These are phyloP conservation scores for Diogma glabrata DNA, from an alignment of 2,888 invertebrate species.

Conservation along the genomic window DNA sequence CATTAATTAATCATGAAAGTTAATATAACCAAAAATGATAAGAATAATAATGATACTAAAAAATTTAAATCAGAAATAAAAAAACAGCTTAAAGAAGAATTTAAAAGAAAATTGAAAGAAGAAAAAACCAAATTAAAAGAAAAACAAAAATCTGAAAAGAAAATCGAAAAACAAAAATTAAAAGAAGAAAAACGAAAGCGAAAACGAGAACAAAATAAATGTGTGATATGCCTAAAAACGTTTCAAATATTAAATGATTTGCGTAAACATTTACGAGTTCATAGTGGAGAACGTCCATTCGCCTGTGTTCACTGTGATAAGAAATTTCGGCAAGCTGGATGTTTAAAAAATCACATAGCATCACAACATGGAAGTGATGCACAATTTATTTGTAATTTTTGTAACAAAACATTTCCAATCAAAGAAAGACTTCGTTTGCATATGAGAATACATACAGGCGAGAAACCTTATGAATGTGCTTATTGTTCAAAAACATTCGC, in stretches of 20 bases:
- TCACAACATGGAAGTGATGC: conserved; percentile 31
- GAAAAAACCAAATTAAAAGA: too few species aligned
- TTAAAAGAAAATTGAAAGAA: too few species aligned
- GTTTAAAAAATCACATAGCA: conserved; percentile 48
- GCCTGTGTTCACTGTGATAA: conserved; percentile 50
- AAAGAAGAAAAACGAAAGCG: too few species aligned
- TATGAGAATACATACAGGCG: conserved; percentile 59
- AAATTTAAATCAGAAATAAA: too few species aligned
- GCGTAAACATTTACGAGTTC: conserved; percentile 52
- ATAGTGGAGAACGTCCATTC: conserved; percentile 52
- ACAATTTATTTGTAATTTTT: conserved; percentile 57
- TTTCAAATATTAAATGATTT: conserved; percentile 54
- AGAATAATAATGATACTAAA: too few species aligned
- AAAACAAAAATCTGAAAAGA: too few species aligned
- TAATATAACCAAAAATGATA: too few species aligned
- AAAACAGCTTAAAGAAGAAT: too few species aligned
- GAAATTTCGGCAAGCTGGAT: conserved; percentile 51
- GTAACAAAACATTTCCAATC: conserved; percentile 62
- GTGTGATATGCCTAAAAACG: conserved; percentile 50
- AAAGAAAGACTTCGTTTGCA: conserved; percentile 66
- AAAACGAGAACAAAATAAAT: conserved; percentile 24
- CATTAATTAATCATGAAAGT: too few species aligned
- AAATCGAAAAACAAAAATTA: too few species aligned
- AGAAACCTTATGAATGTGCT: conserved; percentile 52
- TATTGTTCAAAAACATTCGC: conserved; percentile 55